Conservation (phyloP, 2,888 invertebrate species). For the Mellilla xanthometata region DNA sequence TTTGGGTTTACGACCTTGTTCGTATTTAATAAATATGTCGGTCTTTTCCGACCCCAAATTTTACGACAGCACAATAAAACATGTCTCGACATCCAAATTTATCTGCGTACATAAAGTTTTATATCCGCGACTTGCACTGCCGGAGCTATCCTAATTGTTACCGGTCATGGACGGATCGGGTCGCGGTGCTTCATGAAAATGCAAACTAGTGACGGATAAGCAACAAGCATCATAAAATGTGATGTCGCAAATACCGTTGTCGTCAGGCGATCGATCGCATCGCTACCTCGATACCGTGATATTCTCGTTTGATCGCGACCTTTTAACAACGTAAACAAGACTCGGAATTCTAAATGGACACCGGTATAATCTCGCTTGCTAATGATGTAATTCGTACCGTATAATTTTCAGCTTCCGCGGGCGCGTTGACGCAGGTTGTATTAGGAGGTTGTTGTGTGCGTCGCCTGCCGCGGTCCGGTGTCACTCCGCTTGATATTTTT, state of each 20-base stretch:
- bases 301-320: conserved; percentile 26
- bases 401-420: conserved; percentile 59
- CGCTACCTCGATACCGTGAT: conserved; percentile 22
- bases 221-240: conserved; percentile 43
- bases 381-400: conserved; percentile 70
- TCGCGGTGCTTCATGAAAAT: conserved; percentile 54
- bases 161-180: conserved; percentile 70
- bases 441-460: conserved; percentile 34
- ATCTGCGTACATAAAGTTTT: conserved; percentile 82
- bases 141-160: conserved; percentile 75
- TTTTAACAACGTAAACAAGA: conserved; percentile 38
- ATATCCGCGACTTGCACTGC: conserved; percentile 77
- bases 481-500: conserved; percentile 41
- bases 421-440: conserved; percentile 11
- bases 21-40: conserved; percentile 82
- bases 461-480: conserved; percentile 34
- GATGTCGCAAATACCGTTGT: conserved; percentile 39
- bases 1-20: conserved; percentile 77
- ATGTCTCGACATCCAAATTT: conserved; percentile 82
- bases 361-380: conserved; percentile 51
- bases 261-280: conserved; percentile 40
- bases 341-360: conserved; percentile 28
- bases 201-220: conserved; percentile 48
- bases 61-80: conserved; percentile 80
- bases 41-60: conserved; percentile 79